Percentiles rank a stretch among this genome's conserved stretches.
Evolutionary conservation across 1,140 invertebrate genomes (phyloP).

Genomic region (Drosophila persimilis): DNA sequence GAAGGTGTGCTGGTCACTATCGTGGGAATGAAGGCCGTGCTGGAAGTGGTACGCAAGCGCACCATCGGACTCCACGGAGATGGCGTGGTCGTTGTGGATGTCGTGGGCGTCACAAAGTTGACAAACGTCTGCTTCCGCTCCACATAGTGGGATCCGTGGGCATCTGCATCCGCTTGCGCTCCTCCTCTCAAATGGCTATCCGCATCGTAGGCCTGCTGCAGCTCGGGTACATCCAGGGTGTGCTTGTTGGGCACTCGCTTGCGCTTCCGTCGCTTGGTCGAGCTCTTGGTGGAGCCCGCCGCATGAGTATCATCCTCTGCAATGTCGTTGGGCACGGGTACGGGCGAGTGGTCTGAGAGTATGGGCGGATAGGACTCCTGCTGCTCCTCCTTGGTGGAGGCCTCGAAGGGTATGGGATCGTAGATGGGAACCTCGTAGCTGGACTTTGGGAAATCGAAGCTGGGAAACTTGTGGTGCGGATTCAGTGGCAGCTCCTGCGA

Average conservation of each 20-base stretch:
- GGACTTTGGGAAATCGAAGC: slow-evolving; percentile 78
- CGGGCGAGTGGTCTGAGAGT: slow-evolving; percentile 3
- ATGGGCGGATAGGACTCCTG: slow-evolving; percentile 74
- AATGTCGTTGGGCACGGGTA: slow-evolving; percentile 34
- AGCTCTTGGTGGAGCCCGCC: slow-evolving; percentile 50
- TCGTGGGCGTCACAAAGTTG: slow-evolving; percentile 31
- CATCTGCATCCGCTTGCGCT: slow-evolving; percentile 42
- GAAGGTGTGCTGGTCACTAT: slow-evolving; percentile 50
- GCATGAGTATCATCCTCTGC: slow-evolving; percentile 48
- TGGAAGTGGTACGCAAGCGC: slow-evolving; percentile 36
- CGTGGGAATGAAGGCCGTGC: slow-evolving; percentile 44
- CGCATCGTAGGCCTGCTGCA: slow-evolving; percentile 72
- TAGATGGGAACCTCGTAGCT: slow-evolving; percentile 82
- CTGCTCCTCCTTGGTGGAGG: slow-evolving; percentile 66
- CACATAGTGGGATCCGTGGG: slow-evolving; percentile 56
- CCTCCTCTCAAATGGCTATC: slow-evolving; percentile 43
- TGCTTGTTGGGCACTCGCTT: slow-evolving; percentile 69
- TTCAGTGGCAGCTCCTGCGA: slow-evolving; percentile 69
- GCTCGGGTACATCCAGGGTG: slow-evolving; percentile 69
- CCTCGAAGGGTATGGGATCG: slow-evolving; percentile 76
- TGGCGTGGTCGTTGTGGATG: slow-evolving; percentile 27
- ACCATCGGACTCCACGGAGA: slow-evolving; percentile 74
- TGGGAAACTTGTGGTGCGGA: slow-evolving; percentile 64
- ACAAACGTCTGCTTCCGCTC: slow-evolving; percentile 50
- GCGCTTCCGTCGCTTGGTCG: slow-evolving; percentile 13